These are phyloP conservation scores for Charadrius vociferus DNA, from an alignment of 2,113 vertebrate species.

Conservation along the genomic window DNA sequence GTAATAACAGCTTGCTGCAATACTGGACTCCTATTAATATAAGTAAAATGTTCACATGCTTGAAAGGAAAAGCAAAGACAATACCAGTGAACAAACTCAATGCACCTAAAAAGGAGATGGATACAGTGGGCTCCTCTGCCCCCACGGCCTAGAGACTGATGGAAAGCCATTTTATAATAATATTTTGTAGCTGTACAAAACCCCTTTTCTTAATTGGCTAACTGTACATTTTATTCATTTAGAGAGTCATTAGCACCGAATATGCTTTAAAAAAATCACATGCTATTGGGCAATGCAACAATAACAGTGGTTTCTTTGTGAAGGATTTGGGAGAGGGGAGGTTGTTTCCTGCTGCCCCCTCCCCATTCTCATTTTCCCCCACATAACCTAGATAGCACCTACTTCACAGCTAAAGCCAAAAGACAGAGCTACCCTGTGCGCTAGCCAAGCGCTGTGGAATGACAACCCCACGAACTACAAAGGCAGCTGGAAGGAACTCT, in stretches of 20 bases:
- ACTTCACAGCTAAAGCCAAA: background rate
- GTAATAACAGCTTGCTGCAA: background rate
- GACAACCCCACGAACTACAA: background rate
- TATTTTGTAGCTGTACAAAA: slow-evolving; percentile 18
- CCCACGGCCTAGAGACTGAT: background rate
- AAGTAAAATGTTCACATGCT: slow-evolving; percentile 8
- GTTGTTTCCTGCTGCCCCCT: background rate
- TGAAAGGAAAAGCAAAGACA: slow-evolving; percentile 46
- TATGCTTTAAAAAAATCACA: background rate
- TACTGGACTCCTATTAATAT: background rate
- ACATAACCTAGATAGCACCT: background rate
- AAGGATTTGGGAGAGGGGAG: background rate
- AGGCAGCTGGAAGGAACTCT: background rate
- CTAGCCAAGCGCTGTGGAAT: background rate
- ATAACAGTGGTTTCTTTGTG: background rate
- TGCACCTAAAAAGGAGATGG: background rate
- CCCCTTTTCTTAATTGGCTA: slow-evolving; percentile 10
- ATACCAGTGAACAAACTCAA: slow-evolving; percentile 6
- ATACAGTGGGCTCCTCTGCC: background rate
- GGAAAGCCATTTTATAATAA: slow-evolving; percentile 21
- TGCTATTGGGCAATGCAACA: background rate
- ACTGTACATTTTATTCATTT: slow-evolving; percentile 7
- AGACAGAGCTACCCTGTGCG: background rate
- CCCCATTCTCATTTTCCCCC: background rate
- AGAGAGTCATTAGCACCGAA: background rate